A percentile compares a stretch with the other conserved stretches of the same genome.
phyloP scores from a whole-genome alignment of 2,888 invertebrate species.

The Apantesis nais region DNA sequence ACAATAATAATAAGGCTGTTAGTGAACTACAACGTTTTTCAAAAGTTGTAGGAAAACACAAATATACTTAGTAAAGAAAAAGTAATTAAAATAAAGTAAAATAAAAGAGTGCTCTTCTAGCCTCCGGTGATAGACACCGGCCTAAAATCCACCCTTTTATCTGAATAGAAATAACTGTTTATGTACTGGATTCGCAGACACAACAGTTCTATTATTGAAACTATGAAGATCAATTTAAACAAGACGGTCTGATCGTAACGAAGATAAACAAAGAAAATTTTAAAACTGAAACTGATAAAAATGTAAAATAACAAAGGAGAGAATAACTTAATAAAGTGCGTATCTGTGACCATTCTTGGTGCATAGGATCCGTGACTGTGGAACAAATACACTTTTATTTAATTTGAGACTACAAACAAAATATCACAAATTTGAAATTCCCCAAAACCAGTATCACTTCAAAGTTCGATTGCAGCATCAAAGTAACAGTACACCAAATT shows the following conservation, averaged over 20 bases:
- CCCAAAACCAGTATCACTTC: too few relatives aligned
- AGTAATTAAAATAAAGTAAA: not conserved
- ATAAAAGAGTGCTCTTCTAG: not conserved
- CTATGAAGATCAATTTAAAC: not conserved
- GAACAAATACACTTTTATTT: too few relatives aligned
- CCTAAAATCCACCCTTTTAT: not conserved
- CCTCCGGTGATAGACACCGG: not conserved
- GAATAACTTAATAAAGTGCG: not conserved
- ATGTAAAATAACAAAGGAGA: not conserved
- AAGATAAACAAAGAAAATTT: too few relatives aligned
- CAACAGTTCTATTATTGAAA: not conserved
- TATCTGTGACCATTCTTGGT: not conserved
- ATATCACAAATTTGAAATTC: too few relatives aligned
- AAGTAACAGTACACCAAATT: too few relatives aligned
- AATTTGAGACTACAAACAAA: too few relatives aligned
- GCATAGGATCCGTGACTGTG: too few relatives aligned
- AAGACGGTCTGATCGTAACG: too few relatives aligned
- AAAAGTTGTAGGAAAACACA: not conserved
- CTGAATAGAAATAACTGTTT: not conserved
- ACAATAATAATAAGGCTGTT: too few relatives aligned
- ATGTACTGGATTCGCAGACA: not conserved
- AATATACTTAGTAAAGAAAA: not conserved
- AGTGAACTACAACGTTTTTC: not conserved
- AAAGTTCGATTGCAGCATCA: too few relatives aligned
- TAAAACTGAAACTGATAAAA: not conserved